Evolutionary conservation across 2,888 invertebrate genomes (phyloP), one percentile per base, ranked within the genome.

Genomic region (Dorcus hopei): DNA sequence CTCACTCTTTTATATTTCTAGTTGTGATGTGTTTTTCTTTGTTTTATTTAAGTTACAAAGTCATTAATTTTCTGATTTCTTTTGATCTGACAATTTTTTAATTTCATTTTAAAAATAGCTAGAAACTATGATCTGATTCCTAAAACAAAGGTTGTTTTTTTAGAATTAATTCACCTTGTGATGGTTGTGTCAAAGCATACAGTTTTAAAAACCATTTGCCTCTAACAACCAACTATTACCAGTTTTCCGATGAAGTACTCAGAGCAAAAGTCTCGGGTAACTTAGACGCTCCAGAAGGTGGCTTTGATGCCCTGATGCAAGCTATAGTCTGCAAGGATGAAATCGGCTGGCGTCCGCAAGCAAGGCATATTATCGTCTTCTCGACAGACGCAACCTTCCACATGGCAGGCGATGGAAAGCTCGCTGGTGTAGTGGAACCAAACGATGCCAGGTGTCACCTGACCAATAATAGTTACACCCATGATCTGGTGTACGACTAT

Each of bases 231-330:
- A 79, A 90, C 62, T 80, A 83, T 2, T 64, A 73, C 1, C 68
- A 61, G 41, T 85, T 85, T 66, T 68, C 78, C 64, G 59, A 68
- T 0, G 67, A 74, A 49, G 78, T 87, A 1, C 56, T 50, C 0
- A 64, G 71, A 0, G 80, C 81, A 0, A 64, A 73, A 5, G 73
- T 80, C 26, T 85, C 85, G 1, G 75, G 74, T 1, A 87, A 86
- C 75, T 72, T 87, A 55, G 76, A 77, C 59, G 61, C 74, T 6
- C 79, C 79, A 0, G 94, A 95, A 79, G 93, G 93, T 6, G 92
- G 93, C 0, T 84, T 95, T 50, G 95, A 95, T 74, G 95, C 92
- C 3, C 81, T 95, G 26, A 90, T 95, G 81, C 95, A 95, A 79
- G 89, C 87, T 0, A 87, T 94, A 59, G 87, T 86, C 4, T 90